Evolutionary conservation across 2,888 invertebrate genomes (phyloP).

Genomic region (Physocephala rufipes): DNA sequence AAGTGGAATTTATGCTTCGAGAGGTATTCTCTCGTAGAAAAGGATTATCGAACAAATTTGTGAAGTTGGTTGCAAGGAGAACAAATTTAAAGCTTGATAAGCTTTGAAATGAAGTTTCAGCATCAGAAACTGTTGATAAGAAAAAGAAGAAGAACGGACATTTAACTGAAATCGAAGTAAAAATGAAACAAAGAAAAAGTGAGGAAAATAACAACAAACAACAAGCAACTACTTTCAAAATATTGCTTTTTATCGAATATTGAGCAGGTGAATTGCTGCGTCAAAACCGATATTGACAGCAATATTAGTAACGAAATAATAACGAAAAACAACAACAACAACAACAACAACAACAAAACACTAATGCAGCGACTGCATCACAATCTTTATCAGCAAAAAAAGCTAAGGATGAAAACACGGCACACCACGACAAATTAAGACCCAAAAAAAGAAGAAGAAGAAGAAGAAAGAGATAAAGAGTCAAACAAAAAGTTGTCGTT

Average conservation of each 20-base stretch:
- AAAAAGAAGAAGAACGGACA: no score
- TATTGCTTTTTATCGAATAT: background rate
- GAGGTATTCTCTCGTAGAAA: no score
- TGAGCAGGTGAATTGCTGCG: slow-evolving; percentile 11
- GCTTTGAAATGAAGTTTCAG: background rate
- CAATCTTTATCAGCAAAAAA: no score
- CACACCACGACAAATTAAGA: no score
- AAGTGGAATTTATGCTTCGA: no score
- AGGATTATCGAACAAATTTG: background rate
- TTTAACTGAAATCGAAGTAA: no score
- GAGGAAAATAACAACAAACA: background rate
- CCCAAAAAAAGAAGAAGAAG: background rate
- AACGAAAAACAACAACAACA: slow-evolving; percentile 12
- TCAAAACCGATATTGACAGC: slow-evolving; percentile 12
- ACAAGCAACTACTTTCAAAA: slow-evolving; percentile 16
- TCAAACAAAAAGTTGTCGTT: background rate
- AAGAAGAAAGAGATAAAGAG: background rate
- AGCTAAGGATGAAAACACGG: no score
- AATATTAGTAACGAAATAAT: background rate
- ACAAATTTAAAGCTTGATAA: background rate
- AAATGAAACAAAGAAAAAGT: background rate
- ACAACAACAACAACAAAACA: background rate
- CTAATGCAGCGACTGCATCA: background rate
- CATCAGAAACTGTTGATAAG: background rate
- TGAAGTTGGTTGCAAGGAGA: background rate